phyloP scores from a whole-genome alignment of 2,888 invertebrate species.

The Brachynemurus nebulosus region DNA sequence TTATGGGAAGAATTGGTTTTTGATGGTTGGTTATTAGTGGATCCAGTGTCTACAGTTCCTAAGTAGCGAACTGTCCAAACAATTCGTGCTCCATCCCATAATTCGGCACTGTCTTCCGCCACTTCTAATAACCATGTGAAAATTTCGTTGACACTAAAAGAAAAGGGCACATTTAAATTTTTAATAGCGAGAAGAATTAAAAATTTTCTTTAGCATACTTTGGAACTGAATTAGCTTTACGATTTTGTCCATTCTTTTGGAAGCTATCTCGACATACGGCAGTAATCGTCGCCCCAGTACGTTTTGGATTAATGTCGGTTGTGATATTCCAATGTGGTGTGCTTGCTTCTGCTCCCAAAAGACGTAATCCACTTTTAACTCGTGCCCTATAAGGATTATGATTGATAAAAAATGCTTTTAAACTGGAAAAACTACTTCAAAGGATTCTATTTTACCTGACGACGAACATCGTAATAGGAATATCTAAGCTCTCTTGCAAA shows the following conservation, averaged over 20 bases:
- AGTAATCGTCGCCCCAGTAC: conserved; percentile 79
- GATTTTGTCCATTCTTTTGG: conserved; percentile 13
- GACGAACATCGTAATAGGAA: conserved; percentile 64
- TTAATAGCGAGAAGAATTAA: neutral
- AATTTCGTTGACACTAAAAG: conserved; percentile 56
- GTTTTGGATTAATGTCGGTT: conserved; percentile 72
- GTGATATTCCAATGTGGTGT: conserved; percentile 76
- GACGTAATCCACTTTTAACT: conserved; percentile 74
- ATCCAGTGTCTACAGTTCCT: neutral
- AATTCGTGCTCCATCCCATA: conserved; percentile 69
- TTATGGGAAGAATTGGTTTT: neutral
- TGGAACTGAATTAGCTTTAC: neutral
- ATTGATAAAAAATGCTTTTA: conserved; percentile 13
- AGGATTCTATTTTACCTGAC: conserved; percentile 51
- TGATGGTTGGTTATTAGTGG: too few relatives aligned
- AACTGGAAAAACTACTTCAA: conserved; percentile 8
- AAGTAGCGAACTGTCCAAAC: conserved; percentile 70
- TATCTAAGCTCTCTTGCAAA: conserved; percentile 56
- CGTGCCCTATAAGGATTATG: conserved; percentile 51
- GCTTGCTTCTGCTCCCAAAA: conserved; percentile 69
- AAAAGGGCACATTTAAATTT: conserved; percentile 9
- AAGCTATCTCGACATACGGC: conserved; percentile 50
- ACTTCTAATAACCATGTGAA: conserved; percentile 88
- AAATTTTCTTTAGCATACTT: neutral
- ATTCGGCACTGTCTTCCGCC: conserved; percentile 59